A percentile compares a stretch with the other conserved stretches of the same genome.
Evolutionary conservation across 2,888 invertebrate species (phyloP).

Genomic region (Melolontha melolontha): DNA sequence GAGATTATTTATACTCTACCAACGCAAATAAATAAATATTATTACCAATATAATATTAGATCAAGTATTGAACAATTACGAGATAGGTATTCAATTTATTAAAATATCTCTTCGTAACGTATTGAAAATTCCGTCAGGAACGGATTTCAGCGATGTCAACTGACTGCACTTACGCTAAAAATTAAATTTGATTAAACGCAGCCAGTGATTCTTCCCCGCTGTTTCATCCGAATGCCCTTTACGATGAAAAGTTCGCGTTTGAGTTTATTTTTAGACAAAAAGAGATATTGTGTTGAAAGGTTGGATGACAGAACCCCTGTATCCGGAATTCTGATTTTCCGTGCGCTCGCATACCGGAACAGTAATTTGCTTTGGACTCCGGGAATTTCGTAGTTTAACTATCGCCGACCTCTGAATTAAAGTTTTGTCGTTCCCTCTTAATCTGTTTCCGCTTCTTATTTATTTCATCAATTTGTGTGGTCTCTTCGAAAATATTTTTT

Average conservation of each 20-base stretch:
- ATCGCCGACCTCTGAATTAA: conserved; percentile 35
- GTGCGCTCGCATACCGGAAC: conserved; percentile 34
- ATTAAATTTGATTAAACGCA: conserved; percentile 35
- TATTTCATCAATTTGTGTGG: conserved; percentile 1
- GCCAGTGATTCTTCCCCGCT: conserved; percentile 21
- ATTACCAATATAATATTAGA: no score
- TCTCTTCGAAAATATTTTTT: not conserved
- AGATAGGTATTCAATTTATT: conserved; percentile 21
- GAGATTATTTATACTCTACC: no score
- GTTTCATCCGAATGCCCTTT: conserved; percentile 13
- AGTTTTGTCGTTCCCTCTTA: conserved; percentile 26
- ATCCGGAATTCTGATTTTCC: conserved; percentile 37
- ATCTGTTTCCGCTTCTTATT: conserved; percentile 26
- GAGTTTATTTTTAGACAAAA: conserved; percentile 37
- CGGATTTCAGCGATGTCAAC: conserved; percentile 25
- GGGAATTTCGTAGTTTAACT: conserved; percentile 36
- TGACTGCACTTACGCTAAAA: conserved; percentile 29
- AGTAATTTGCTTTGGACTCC: conserved; percentile 35
- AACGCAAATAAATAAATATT: no score
- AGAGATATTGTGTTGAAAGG: conserved; percentile 34
- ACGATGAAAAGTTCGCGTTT: conserved; percentile 33
- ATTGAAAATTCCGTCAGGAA: conserved; percentile 16
- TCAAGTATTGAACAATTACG: no score
- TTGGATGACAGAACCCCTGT: conserved; percentile 24
- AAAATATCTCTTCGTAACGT: conserved; percentile 18